These are phyloP conservation scores for Bicyclus anynana DNA, from an alignment of 1,140 invertebrate genomes.

Conservation along the genomic window DNA sequence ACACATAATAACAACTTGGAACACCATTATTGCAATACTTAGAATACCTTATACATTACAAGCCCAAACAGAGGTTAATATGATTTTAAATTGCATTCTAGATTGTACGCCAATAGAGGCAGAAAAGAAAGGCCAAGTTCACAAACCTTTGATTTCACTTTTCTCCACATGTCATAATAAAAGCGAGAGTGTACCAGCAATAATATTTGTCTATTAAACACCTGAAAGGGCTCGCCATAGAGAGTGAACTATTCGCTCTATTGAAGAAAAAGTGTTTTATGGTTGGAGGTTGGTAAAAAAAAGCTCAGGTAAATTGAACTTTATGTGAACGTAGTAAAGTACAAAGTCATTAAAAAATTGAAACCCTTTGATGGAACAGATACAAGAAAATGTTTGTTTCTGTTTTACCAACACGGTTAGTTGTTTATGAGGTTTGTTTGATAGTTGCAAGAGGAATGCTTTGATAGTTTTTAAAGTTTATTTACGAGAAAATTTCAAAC, in stretches of 20 bases:
- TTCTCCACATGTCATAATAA: conserved; percentile 39
- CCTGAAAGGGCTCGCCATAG: conserved; percentile 23
- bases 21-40: not conserved
- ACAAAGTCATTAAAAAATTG: not conserved
- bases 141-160: conserved; percentile 40
- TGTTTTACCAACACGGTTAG: conserved; percentile 8
- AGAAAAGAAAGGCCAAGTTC: conserved; percentile 33
- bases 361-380: conserved; percentile 2
- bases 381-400: conserved; percentile 10
- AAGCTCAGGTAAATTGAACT: conserved; percentile 6
- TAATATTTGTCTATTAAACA: conserved; percentile 42
- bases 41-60: not conserved
- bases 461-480: not conserved
- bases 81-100: conserved; percentile 6
- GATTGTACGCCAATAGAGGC: conserved; percentile 1
- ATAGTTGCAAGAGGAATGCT: not conserved
- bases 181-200: conserved; percentile 31
- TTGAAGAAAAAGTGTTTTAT: conserved; percentile 29
- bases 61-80: not conserved
- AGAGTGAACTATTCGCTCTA: conserved; percentile 23
- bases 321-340: conserved; percentile 5
- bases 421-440: conserved; percentile 3
- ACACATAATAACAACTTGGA: not conserved
- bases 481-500: too few species aligned
- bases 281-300: not conserved